phyloP scores from a whole-genome alignment of 2,888 invertebrate species.

The Metacarcinus magister region DNA sequence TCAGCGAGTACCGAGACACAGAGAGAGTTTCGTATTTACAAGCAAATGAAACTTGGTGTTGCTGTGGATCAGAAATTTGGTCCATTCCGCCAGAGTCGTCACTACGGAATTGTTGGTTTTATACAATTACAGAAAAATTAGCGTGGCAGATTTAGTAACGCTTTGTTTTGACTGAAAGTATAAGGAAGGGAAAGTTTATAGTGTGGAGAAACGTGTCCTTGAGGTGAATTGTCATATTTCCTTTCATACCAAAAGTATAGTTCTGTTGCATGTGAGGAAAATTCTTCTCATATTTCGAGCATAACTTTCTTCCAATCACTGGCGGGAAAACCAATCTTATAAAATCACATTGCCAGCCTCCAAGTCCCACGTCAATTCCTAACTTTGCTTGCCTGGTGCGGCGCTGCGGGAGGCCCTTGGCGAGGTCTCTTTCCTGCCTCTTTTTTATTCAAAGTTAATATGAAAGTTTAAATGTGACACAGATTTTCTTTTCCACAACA shows the following conservation, averaged over 20 bases:
- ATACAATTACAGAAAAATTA: slow-evolving; percentile 1
- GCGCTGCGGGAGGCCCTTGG: neutral
- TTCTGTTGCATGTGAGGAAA: neutral
- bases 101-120: slow-evolving; percentile 32
- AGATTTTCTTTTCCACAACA: neutral
- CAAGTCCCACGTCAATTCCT: slow-evolving; percentile 53
- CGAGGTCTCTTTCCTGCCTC: neutral
- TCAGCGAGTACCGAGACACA: neutral
- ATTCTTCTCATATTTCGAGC: slow-evolving; percentile 28
- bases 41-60: slow-evolving; percentile 42
- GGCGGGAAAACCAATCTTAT: slow-evolving; percentile 67
- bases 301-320: slow-evolving; percentile 51
- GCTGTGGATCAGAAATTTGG: neutral
- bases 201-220: neutral
- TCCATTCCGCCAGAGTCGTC: slow-evolving; percentile 9
- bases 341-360: slow-evolving; percentile 61
- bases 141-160: neutral
- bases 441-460: neutral
- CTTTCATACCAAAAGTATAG: neutral
- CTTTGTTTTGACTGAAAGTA: neutral
- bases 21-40: slow-evolving; percentile 38
- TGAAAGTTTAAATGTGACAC: neutral
- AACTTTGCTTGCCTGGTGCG: neutral
- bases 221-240: neutral
- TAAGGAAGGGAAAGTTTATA: neutral